Evolutionary conservation across 1,140 invertebrate genomes (phyloP).

Genomic region (Lepidurus arcticus): DNA sequence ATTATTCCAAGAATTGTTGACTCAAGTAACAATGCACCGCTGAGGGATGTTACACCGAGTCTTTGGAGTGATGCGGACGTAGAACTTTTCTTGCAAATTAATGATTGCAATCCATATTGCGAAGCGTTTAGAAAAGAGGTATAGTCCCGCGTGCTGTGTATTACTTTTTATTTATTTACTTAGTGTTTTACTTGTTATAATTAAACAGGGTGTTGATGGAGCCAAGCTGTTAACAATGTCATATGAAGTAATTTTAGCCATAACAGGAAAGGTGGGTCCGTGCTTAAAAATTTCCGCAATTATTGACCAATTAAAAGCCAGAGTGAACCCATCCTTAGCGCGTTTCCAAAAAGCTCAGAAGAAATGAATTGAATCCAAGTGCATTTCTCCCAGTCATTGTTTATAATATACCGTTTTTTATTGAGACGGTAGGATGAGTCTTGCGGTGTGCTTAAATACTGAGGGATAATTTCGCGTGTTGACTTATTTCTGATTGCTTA

Average conservation of each 20-base stretch:
- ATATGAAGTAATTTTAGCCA: neutral
- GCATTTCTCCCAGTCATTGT: neutral
- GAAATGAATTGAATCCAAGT: neutral
- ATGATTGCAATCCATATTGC: slow-evolving; percentile 83
- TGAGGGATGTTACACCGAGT: slow-evolving; percentile 46
- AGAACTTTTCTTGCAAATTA: slow-evolving; percentile 75
- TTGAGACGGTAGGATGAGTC: too few relatives aligned
- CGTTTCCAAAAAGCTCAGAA: slow-evolving; percentile 10
- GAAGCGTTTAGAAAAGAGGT: slow-evolving; percentile 72
- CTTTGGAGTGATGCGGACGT: slow-evolving; percentile 79
- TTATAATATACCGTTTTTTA: too few relatives aligned
- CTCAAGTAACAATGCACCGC: slow-evolving; percentile 5
- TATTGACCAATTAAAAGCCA: slow-evolving; percentile 5
- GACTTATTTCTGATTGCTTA: too few relatives aligned
- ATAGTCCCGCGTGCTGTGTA: slow-evolving; percentile 24
- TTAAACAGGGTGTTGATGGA: neutral
- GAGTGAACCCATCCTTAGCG: neutral
- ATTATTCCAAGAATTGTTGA: slow-evolving; percentile 33
- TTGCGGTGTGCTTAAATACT: too few relatives aligned
- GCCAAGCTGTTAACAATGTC: neutral
- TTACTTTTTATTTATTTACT: neutral
- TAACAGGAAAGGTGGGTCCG: neutral
- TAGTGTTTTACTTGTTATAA: neutral
- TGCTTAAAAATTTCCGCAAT: neutral
- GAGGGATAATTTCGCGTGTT: too few relatives aligned